phyloP scores from a whole-genome alignment of 2,113 vertebrate genomes.

The Sclerurus mexicanus region DNA sequence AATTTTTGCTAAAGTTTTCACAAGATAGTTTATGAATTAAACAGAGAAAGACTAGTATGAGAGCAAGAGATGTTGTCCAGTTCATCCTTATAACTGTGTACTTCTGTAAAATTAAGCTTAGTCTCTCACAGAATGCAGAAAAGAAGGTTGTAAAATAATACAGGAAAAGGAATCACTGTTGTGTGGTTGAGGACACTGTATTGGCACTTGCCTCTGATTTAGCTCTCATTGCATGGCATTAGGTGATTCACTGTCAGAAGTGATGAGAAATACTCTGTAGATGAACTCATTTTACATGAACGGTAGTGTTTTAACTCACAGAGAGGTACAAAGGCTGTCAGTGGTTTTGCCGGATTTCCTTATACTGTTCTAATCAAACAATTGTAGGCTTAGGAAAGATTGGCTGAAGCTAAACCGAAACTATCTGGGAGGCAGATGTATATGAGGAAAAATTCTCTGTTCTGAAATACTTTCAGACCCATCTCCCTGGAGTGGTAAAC shows the following conservation, averaged over 20 bases:
- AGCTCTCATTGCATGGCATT: not conserved
- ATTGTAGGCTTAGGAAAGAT: not conserved
- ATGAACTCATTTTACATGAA: not conserved
- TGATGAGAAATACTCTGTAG: not conserved
- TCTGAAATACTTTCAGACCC: not conserved
- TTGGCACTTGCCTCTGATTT: not conserved
- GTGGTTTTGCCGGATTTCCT: not conserved
- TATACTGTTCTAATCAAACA: not conserved
- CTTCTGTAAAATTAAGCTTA: not conserved
- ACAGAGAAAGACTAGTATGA: not conserved
- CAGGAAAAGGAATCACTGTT: not conserved
- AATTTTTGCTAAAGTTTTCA: not conserved
- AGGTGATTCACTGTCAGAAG: not conserved
- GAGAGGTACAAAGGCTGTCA: not conserved
- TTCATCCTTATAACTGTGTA: not conserved
- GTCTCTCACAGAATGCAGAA: not conserved
- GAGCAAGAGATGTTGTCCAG: not conserved
- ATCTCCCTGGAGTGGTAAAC: not conserved
- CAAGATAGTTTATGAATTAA: not conserved
- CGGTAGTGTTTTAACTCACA: not conserved
- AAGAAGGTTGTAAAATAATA: not conserved
- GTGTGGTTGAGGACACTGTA: not conserved
- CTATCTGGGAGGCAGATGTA: not conserved
- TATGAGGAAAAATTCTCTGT: not conserved
- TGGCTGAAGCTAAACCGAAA: not conserved